A percentile compares a stretch with the other conserved stretches of the same genome.
These are phyloP conservation scores for Acanthiza pusilla DNA, from an alignment of 2,797 vertebrate genomes.

Conservation along the genomic window DNA sequence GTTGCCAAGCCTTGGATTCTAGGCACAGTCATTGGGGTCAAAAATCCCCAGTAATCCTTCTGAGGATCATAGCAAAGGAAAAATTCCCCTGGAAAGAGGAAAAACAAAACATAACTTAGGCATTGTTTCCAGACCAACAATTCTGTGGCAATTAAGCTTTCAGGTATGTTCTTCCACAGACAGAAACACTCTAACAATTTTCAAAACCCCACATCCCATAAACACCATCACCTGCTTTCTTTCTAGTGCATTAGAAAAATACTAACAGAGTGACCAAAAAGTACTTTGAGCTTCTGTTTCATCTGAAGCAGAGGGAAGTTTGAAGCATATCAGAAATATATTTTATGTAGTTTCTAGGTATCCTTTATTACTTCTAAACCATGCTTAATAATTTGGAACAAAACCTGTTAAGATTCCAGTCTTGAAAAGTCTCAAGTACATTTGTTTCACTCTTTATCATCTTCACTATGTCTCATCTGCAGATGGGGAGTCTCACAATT, in stretches of 20 bases:
- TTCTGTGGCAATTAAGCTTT: neutral
- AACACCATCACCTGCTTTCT: neutral
- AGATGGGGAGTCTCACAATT: neutral
- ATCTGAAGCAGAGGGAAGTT: neutral
- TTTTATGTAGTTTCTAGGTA: neutral
- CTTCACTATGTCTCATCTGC: neutral
- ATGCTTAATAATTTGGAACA: neutral
- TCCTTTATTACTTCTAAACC: neutral
- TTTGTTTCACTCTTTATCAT: neutral
- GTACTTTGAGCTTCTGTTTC: neutral
- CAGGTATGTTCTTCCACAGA: neutral
- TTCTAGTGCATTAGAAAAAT: neutral
- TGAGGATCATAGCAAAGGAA: slow-evolving; percentile 97
- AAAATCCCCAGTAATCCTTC: slow-evolving; percentile 96
- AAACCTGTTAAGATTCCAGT: neutral
- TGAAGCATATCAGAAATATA: neutral
- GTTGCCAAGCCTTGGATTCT: slow-evolving; percentile 92
- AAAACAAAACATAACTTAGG: neutral
- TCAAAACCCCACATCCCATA: neutral
- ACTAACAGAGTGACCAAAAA: neutral
- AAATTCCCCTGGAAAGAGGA: slow-evolving; percentile 84
- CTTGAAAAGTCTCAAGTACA: neutral
- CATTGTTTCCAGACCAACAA: neutral
- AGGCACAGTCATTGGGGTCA: slow-evolving; percentile 92
- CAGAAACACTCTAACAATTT: rapidly evolving